Evolutionary conservation across 1,140 invertebrate genomes (phyloP), one percentile per base, ranked within the genome.

Genomic region (Maconellicoccus hirsutus): DNA sequence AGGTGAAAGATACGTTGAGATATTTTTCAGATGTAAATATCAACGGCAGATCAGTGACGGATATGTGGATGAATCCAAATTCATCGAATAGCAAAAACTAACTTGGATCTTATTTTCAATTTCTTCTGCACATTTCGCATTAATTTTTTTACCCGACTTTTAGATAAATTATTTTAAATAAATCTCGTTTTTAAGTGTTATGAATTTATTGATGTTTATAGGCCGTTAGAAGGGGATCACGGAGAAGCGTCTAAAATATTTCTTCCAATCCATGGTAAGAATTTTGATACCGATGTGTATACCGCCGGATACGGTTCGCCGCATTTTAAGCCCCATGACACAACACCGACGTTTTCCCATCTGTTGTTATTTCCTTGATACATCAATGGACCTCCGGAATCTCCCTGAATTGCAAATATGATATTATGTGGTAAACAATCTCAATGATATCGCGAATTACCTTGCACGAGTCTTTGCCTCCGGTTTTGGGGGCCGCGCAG

Each of bases 311-410:
- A 85, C 8, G 77, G 74, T 21, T 85, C 82, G 0, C 88, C 90
- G 75, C 90, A 93, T 0, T 71, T 61, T 29, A 74, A 71, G 1
- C 77, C 77, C 75, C 75, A 77, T 0, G 89, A 91, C 1, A 92
- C 90, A 38, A 94, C 83, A 0, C 92, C 92, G n/a, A 93, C 81
- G 1, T 84, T 83, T 0, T 86, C 82, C 89, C 90, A 93, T 59
- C 86, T 7, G 82, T 79, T 75, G 89, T 79, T 76, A 12, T 23
- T 38, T 26, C 23, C 38, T 26, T 89, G 85, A 72, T 86, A 81
- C 75, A 90, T 82, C 16, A 94, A 77, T 0, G 92, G 92, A n/a
- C 92, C 91, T 25, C 92, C 92, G 29, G 88, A 92, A 78, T 93
- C 90, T 33, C 90, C 89, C 88, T 91, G 76, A 39, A 39, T 19